Percentiles rank a stretch among this genome's conserved stretches.
phyloP scores from a whole-genome alignment of 2,888 invertebrate species.

The Dilophus febrilis region DNA sequence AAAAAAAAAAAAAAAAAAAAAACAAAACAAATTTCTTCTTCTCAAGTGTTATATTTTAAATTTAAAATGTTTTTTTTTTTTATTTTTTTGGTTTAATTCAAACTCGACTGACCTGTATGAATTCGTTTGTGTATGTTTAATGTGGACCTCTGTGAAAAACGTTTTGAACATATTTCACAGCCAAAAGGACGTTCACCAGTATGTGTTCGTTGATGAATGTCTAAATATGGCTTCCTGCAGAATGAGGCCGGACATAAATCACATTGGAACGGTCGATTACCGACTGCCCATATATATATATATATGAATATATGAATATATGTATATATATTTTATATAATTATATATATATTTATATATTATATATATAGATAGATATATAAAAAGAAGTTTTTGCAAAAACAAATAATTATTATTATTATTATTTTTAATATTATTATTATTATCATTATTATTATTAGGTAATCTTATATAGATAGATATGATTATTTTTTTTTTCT shows the following conservation, averaged over 20 bases:
- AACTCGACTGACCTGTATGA: constrained; percentile 42
- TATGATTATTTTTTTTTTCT: no score
- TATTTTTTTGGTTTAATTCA: not conserved
- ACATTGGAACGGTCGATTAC: constrained; percentile 35
- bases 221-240: constrained; percentile 43
- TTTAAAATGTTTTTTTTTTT: not conserved
- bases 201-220: constrained; percentile 47
- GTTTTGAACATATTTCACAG: constrained; percentile 60
- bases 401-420: no score
- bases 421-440: no score
- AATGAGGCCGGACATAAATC: constrained; percentile 38
- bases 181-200: constrained; percentile 39
- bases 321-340: not conserved
- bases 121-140: constrained; percentile 66
- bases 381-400: no score
- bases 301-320: not conserved
- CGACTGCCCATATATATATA: constrained; percentile 11
- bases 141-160: constrained; percentile 67
- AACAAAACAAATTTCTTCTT: no score
- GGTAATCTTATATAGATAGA: no score
- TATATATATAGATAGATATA: no score
- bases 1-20: not conserved
- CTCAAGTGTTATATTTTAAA: no score
- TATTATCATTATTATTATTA: no score
- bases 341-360: no score